phyloP scores from a whole-genome alignment of 2,888 invertebrate genomes.

The Rhimphoctona megacephalus region DNA sequence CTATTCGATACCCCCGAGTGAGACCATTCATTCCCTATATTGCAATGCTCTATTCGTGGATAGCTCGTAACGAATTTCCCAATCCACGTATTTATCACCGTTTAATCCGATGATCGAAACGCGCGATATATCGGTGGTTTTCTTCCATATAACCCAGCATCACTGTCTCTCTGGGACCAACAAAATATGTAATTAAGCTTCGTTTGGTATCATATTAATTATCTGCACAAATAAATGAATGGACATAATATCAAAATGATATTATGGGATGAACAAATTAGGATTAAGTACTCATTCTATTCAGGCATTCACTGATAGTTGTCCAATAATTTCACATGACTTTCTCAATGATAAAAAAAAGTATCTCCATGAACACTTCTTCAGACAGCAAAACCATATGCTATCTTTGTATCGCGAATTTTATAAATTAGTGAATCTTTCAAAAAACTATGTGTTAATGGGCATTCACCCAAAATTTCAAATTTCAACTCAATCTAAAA shows the following conservation, averaged over 20 bases:
- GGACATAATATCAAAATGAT: not conserved
- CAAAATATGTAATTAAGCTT: not conserved
- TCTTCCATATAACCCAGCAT: not conserved
- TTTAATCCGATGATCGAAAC: slow-evolving; percentile 22
- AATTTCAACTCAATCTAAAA: too few species aligned
- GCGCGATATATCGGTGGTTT: not conserved
- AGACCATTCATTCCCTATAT: slow-evolving; percentile 49
- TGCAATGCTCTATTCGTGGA: slow-evolving; percentile 25
- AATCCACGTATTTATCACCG: slow-evolving; percentile 7
- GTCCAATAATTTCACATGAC: not conserved
- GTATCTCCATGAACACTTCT: not conserved
- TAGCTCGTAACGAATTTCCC: slow-evolving; percentile 14
- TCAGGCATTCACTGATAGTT: not conserved
- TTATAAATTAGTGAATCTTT: too few species aligned
- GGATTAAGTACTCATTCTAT: not conserved
- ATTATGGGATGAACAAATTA: not conserved
- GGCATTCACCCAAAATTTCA: too few species aligned
- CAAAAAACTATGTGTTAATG: too few species aligned
- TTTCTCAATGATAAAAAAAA: not conserved
- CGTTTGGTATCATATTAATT: not conserved
- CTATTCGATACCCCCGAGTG: slow-evolving; percentile 27
- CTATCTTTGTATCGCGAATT: too few species aligned
- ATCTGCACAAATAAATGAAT: not conserved
- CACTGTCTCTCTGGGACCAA: not conserved
- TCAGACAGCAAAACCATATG: not conserved